Base-by-base conservation (phyloP, 2,888 invertebrate species). In the Nomada fucata region DNA sequence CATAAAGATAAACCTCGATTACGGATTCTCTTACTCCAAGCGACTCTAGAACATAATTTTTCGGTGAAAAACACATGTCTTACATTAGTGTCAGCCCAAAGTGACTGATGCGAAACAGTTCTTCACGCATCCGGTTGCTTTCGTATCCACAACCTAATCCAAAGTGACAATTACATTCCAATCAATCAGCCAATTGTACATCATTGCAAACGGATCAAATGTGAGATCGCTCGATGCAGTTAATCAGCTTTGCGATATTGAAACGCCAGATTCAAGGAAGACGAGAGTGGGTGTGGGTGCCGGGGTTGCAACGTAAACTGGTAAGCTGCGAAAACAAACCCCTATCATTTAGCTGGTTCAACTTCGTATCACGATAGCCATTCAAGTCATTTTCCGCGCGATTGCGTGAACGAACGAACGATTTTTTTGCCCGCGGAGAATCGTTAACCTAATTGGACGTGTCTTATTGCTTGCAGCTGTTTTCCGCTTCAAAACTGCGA, bases 401-500 rank as follows among this genome's bases (percentile, higher is more conserved):
- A 84, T 85, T 77, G 78, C 85, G 76, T 82, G 75, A 86, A 78
- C 73, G 70, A 63, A 55, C 44, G 53, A 74, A 55, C 55, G 64
- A 64, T 76, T 76, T 75, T 57, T 77, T 59, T 53, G 68, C 71
- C 71, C 65, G 18, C 26, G 53, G 15, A 29, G 36, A 20, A 59
- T 78, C 65, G 53, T 79, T 79, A 79, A 64, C 79, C 69, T 70
- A 81, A 85, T 79, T 76, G 59, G 67, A 26, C 68, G 60, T 72
- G 29, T 61, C 61, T 61, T 52, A 69, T 65, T 69, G 42, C 63
- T 11, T 29, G 55, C 23, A 57, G 59, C 69, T 53, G 50, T 59
- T 78, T 52, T 50, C 26, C 52, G 36, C 29, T 5, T 36, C 64
- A 29, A 72, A 61, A 23, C 44, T 13, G 53, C n/a, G 29, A 59